Conservation (phyloP, 2,797 vertebrate species). For the Hypotaenidia philippensis region DNA sequence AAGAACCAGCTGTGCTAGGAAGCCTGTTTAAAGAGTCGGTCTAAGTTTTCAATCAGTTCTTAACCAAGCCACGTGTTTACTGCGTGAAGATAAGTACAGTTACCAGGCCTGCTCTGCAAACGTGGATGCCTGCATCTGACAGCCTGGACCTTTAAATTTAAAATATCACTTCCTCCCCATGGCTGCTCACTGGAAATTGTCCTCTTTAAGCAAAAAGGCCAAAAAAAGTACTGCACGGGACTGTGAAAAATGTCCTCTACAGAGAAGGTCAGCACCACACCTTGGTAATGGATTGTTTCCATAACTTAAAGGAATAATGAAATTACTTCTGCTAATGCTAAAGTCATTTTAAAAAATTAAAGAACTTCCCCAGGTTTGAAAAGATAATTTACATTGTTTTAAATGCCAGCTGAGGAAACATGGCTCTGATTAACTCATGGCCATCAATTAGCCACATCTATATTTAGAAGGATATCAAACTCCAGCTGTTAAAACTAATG, state of each 20-base stretch:
- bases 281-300: constrained; percentile 22
- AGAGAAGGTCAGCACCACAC: not conserved
- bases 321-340: not conserved
- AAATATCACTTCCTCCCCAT: constrained; percentile 7
- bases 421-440: constrained; percentile 24
- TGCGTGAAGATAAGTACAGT: not conserved
- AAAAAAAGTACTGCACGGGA: not conserved
- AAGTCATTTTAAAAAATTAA: not conserved
- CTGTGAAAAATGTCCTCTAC: not conserved
- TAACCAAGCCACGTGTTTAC: constrained; percentile 42
- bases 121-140: not conserved
- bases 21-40: not conserved
- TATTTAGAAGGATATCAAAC: constrained; percentile 47
- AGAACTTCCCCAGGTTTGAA: not conserved
- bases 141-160: constrained; percentile 20
- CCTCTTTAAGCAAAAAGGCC: not conserved
- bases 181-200: not conserved
- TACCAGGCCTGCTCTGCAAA: not conserved
- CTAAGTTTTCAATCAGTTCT: constrained; percentile 33
- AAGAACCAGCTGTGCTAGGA: constrained; percentile 50
- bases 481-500: constrained; percentile 42
- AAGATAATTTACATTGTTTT: constrained; percentile 48
- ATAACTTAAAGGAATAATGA: not conserved
- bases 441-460: constrained; percentile 56
- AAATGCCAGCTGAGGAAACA: constrained; percentile 50